Evolutionary conservation across 1,140 invertebrate species (phyloP).

Genomic region (Choristoneura fumiferana): DNA sequence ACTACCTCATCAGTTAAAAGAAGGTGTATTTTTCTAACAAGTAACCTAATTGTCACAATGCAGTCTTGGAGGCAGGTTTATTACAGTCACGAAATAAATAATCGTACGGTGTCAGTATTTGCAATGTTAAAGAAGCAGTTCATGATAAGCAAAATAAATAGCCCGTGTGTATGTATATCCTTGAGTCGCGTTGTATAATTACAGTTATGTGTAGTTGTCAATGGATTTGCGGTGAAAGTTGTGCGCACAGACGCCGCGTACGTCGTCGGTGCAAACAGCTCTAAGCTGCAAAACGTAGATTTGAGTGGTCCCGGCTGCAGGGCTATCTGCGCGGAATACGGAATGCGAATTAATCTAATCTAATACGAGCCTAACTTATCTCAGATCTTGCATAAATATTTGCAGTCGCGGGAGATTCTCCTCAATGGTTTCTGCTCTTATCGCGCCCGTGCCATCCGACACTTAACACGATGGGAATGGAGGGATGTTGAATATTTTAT

Average conservation of each 20-base stretch:
- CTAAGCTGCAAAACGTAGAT: background rate
- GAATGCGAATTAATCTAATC: background rate
- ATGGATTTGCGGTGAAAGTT: constrained; percentile 7
- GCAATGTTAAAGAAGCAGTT: too few species aligned
- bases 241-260: background rate
- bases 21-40: too few species aligned
- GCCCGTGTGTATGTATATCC: background rate
- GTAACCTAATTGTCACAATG: too few species aligned
- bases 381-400: constrained; percentile 14
- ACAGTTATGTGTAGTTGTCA: constrained; percentile 8
- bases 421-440: background rate
- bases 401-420: background rate
- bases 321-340: background rate
- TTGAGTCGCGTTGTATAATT: constrained; percentile 4
- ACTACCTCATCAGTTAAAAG: too few species aligned
- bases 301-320: background rate
- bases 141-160: background rate
- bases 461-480: constrained; percentile 3
- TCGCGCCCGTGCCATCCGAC: background rate
- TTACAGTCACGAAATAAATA: too few species aligned
- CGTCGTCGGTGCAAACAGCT: background rate
- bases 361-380: background rate
- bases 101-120: too few species aligned
- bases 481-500: background rate
- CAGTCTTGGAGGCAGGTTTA: too few species aligned